Conservation (phyloP, 2,113 vertebrate genomes). For the Lampris megalopsis region DNA sequence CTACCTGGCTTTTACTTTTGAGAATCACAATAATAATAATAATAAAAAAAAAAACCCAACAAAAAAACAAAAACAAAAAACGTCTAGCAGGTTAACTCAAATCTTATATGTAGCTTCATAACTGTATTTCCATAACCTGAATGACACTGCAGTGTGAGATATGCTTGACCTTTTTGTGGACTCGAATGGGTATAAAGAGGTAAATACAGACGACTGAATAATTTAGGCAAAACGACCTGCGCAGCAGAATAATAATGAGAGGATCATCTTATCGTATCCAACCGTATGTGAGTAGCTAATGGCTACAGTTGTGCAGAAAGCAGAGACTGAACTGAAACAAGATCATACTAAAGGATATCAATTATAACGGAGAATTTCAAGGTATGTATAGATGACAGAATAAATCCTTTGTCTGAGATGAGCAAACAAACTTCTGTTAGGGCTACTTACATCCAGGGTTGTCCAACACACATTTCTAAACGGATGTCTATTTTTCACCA, state of each 20-base stretch:
- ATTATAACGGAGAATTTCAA: constrained; percentile 37
- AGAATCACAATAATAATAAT: constrained; percentile 1
- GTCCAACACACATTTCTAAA: constrained; percentile 14
- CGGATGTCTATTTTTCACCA: constrained; percentile 40
- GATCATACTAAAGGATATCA: constrained; percentile 18
- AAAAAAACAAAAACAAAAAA: background rate
- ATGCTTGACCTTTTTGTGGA: constrained; percentile 3
- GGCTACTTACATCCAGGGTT: constrained; percentile 30
- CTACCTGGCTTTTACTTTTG: constrained; percentile 11
- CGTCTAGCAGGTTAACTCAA: background rate
- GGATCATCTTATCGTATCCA: constrained; percentile 4
- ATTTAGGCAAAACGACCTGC: constrained; percentile 10
- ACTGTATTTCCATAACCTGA: constrained; percentile 45
- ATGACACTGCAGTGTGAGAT: constrained; percentile 17
- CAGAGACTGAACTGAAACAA: constrained; percentile 15
- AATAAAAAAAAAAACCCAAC: no score
- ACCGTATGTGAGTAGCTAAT: constrained; percentile 35
- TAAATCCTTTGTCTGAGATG: constrained; percentile 40
- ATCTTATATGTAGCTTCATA: constrained; percentile 3
- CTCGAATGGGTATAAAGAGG: background rate
- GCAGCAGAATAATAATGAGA: constrained; percentile 26
- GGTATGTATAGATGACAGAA: constrained; percentile 11
- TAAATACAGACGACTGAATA: background rate
- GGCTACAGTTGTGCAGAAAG: constrained; percentile 28
- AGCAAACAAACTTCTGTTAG: constrained; percentile 24